Evolutionary conservation across 2,888 invertebrate genomes (phyloP), one percentile per base, ranked within the genome.

Genomic region (Gymnoscelis rufifasciata): DNA sequence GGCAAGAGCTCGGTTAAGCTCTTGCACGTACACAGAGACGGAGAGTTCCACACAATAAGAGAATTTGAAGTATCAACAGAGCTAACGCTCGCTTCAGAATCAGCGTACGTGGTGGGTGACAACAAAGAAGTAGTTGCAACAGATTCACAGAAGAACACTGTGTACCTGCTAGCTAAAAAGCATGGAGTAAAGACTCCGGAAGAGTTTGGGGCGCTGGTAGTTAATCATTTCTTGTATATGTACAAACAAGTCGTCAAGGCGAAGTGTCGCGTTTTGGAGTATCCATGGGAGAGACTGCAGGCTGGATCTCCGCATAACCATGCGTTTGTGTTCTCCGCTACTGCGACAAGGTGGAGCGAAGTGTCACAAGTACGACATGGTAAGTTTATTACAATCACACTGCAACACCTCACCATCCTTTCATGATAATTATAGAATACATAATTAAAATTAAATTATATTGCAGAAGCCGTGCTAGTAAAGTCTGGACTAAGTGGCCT

Each of bases 141-240:
- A 0, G 95, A 95, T 67, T 93, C 94, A 0, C 95, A 95, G 72
- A 95, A 95, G 79, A 95, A 95, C 68, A 94, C 94, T 1, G 92
- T 95, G 27, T 95, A 94, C 68, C 76, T 95, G 28, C 73, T 95
- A 57, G 95, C 95, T 5, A 94, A 94, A 68, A 93, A 94, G 64
- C 88, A 93, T 68, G 95, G 94, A 38, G 91, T 95, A 23, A 91
- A 92, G 59, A 92, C 92, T 15, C 93, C 94, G 0, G 95, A 95
- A 73, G 92, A 92, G 62, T 95, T 95, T 70, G 94, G 91, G 0
- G 83, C 94, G 12, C 77, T 93, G n/a, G 88, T 95, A 11, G 91
- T 92, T 62, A 90, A 91, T 46, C 94, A 95, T 72, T 95, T 95
- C 65, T 80, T 95, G 38, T 91, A 90, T 55, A 92, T 92, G 64